A percentile compares a stretch with the other conserved stretches of the same genome.
Conservation (phyloP, 1,140 invertebrate genomes). For the Pararge aegeria region DNA sequence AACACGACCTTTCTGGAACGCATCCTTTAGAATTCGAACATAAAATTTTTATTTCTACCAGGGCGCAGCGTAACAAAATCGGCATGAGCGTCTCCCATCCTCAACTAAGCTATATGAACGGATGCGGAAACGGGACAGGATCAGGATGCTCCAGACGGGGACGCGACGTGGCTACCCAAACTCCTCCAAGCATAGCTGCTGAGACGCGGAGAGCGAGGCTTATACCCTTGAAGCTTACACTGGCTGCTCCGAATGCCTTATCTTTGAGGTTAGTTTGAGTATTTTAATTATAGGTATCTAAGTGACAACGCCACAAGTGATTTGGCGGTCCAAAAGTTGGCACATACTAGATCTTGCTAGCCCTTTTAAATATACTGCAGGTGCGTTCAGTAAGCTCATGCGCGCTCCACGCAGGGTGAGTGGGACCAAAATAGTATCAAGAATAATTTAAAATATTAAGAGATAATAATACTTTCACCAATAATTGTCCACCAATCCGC, state of each 20-base stretch:
- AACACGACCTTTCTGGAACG: too few relatives aligned
- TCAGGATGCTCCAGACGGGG: conserved; percentile 42
- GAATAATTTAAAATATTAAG: too few relatives aligned
- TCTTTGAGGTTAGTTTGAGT: conserved; percentile 77
- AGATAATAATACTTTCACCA: too few relatives aligned
- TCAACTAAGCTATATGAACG: conserved; percentile 82
- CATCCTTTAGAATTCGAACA: background rate
- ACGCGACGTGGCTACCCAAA: conserved; percentile 84
- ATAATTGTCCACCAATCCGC: too few relatives aligned
- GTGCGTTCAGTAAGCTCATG: too few relatives aligned
- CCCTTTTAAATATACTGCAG: too few relatives aligned
- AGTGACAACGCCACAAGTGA: too few relatives aligned
- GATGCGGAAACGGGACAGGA: conserved; percentile 58
- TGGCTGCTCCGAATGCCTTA: conserved; percentile 81
- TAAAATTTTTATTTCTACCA: conserved; percentile 23
- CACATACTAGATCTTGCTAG: too few relatives aligned
- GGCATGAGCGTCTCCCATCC: conserved; percentile 79
- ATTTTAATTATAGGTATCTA: too few relatives aligned
- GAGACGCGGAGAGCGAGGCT: conserved; percentile 84
- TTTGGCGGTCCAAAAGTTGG: too few relatives aligned
- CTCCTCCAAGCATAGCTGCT: conserved; percentile 83
- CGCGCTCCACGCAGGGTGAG: too few relatives aligned
- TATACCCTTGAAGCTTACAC: conserved; percentile 83
- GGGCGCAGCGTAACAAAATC: conserved; percentile 60
- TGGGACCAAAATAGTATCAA: too few relatives aligned